phyloP scores from a whole-genome alignment of 2,113 vertebrate species.

The Carlito syrichta region DNA sequence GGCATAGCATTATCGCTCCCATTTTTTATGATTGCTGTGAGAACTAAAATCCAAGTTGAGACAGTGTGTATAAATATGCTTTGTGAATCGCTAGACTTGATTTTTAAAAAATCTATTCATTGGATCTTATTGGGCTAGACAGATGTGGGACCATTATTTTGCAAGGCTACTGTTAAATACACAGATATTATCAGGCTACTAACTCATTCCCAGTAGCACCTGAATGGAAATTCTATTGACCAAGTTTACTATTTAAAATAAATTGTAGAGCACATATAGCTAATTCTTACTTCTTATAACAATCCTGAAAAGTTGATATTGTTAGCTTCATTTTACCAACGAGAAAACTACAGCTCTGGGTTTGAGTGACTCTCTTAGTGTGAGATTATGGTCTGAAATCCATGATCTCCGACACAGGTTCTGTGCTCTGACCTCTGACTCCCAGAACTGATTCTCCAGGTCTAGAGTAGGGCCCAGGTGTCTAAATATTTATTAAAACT shows the following conservation, averaged over 20 bases:
- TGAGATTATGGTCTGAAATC: not conserved
- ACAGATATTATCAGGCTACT: not conserved
- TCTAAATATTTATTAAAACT: not conserved
- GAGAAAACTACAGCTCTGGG: not conserved
- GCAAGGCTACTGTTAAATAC: not conserved
- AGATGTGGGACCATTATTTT: not conserved
- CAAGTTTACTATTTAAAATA: not conserved
- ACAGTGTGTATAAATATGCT: not conserved
- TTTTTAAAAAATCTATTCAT: not conserved
- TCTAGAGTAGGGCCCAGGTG: not conserved
- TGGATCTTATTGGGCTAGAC: not conserved
- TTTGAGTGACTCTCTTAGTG: not conserved
- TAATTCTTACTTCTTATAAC: not conserved
- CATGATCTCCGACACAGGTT: not conserved
- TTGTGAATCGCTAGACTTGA: not conserved
- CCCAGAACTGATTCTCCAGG: not conserved
- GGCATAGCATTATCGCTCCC: not conserved
- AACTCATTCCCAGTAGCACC: not conserved
- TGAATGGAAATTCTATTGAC: not conserved
- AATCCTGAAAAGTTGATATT: not conserved
- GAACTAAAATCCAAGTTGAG: not conserved
- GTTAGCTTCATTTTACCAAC: not conserved
- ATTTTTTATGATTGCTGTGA: not conserved
- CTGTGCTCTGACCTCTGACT: not conserved
- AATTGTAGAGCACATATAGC: not conserved